Evolutionary conservation across 2,888 invertebrate genomes (phyloP).

Genomic region (Erebia palarica): DNA sequence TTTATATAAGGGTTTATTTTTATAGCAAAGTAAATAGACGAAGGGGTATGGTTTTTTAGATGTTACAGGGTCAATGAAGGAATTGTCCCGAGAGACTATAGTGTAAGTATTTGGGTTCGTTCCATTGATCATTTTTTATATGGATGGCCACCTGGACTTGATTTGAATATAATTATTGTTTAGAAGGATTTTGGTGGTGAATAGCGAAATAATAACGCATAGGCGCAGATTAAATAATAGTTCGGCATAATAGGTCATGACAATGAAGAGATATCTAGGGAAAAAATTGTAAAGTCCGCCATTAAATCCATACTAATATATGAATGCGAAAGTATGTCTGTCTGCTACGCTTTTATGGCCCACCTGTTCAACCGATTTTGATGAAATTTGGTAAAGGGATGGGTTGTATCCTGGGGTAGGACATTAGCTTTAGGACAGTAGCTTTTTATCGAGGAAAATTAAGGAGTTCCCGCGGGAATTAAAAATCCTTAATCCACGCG

Average conservation of each 20-base stretch:
- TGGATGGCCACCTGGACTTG: slow-evolving; percentile 61
- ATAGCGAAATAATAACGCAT: slow-evolving; percentile 7
- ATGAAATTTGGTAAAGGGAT: too few relatives aligned
- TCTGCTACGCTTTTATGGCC: too few relatives aligned
- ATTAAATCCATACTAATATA: too few relatives aligned
- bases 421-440: too few relatives aligned
- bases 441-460: too few relatives aligned
- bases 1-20: slow-evolving; percentile 30
- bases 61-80: slow-evolving; percentile 59
- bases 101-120: slow-evolving; percentile 28
- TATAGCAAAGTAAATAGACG: slow-evolving; percentile 27
- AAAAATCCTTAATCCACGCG: too few relatives aligned
- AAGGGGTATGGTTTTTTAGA: slow-evolving; percentile 39
- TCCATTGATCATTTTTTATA: slow-evolving; percentile 51
- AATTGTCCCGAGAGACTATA: slow-evolving; percentile 48
- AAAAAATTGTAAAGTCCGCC: too few relatives aligned
- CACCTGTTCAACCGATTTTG: too few relatives aligned
- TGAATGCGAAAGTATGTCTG: too few relatives aligned
- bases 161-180: slow-evolving; percentile 52
- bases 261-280: neutral
- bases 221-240: neutral
- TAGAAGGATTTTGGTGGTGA: slow-evolving; percentile 22
- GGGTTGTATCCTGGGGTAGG: too few relatives aligned
- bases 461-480: too few relatives aligned
- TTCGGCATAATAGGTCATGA: neutral